Evolutionary conservation across 2,888 invertebrate genomes (phyloP).

Genomic region (Drosophila suboccidentalis): DNA sequence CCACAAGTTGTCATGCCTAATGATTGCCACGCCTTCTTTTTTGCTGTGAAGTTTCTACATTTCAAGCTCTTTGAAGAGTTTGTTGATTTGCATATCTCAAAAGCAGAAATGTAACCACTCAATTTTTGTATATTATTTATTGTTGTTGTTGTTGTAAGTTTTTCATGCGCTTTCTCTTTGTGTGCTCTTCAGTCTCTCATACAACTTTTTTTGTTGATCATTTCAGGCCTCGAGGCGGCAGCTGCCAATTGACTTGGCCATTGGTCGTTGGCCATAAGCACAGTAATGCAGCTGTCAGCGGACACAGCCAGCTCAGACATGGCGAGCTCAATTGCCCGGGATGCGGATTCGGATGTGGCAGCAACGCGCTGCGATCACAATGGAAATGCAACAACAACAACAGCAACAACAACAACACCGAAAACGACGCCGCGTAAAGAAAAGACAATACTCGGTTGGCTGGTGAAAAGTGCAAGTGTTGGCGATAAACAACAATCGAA

Average conservation of each 20-base stretch:
- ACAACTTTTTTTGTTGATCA: conserved; percentile 11
- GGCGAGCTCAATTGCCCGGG: conserved; percentile 42
- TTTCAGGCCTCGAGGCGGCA: conserved; percentile 65
- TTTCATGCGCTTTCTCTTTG: conserved; percentile 47
- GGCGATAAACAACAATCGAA: conserved; percentile 29
- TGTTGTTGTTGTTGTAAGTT: conserved; percentile 11
- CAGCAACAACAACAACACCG: conserved; percentile 36
- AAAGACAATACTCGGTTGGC: conserved; percentile 83
- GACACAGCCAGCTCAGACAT: conserved; percentile 25
- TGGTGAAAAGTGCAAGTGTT: conserved; percentile 72
- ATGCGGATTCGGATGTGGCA: conserved; percentile 26
- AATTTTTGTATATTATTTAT: conserved; percentile 32
- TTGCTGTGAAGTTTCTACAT: background rate
- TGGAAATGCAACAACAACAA: conserved; percentile 14
- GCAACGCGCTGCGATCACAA: conserved; percentile 14
- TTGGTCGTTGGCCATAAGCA: conserved; percentile 45
- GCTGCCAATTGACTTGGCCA: conserved; percentile 59
- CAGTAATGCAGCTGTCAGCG: conserved; percentile 39
- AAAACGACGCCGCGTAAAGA: conserved; percentile 75
- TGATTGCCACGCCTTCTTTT: conserved; percentile 9
- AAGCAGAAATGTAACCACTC: conserved; percentile 27
- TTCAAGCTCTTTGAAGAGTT: background rate
- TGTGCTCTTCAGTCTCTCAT: conserved; percentile 9
- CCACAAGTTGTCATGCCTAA: conserved; percentile 8
- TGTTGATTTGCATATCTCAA: conserved; percentile 35